Evolutionary conservation across 2,113 vertebrate genomes (phyloP).

Genomic region (Lamprotornis superbus): DNA sequence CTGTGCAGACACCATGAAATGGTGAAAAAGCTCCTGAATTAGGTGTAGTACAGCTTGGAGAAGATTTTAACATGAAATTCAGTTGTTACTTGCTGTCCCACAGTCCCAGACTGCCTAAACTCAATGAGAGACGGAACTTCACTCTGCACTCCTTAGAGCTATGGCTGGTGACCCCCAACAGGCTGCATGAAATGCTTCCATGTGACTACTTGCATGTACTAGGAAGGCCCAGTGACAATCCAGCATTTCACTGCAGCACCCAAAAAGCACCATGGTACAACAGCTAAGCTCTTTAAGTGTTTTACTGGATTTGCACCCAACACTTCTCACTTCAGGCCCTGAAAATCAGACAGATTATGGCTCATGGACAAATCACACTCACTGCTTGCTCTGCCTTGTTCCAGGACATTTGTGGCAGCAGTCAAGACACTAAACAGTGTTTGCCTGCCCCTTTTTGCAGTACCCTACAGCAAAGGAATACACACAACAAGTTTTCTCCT

Average conservation of each 20-base stretch:
- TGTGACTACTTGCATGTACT: background rate
- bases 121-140: background rate
- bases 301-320: background rate
- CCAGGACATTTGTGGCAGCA: background rate
- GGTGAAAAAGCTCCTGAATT: background rate
- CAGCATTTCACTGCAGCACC: background rate
- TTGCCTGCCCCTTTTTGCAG: background rate
- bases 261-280: rapidly evolving
- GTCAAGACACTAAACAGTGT: rapidly evolving
- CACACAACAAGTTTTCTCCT: background rate
- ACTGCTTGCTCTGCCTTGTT: background rate
- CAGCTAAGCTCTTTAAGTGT: background rate
- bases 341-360: background rate
- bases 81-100: background rate
- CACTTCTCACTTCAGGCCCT: background rate
- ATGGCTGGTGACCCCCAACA: background rate
- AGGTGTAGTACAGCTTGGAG: background rate
- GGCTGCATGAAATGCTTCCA: background rate
- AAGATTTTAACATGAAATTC: background rate
- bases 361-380: rapidly evolving
- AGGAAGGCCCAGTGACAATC: rapidly evolving
- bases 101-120: background rate
- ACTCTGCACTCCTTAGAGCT: background rate
- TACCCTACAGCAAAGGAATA: background rate
- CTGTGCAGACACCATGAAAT: rapidly evolving